Evolutionary conservation across 2,797 vertebrate genomes (phyloP), one percentile per base, ranked within the genome.

Genomic region (Masticophis lateralis): DNA sequence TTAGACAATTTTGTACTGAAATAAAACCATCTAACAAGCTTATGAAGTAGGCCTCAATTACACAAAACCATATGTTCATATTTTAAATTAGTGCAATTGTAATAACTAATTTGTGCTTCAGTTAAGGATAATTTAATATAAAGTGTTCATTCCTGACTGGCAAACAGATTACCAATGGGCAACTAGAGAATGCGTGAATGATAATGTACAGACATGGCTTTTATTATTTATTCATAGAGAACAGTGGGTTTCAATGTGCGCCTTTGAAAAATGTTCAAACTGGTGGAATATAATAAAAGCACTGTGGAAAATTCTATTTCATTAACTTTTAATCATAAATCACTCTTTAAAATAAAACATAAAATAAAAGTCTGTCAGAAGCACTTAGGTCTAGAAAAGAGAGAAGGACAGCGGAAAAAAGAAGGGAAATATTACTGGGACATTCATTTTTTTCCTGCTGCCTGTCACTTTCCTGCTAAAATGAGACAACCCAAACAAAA

Each of bases 261-360:
- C 98, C 98, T 99, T 98, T 99, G 98, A 99, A 99, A 99, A 99
- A 98, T 98, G 98, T 98, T 98, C 98, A 98, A 98, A 99, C 98
- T 98, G 98, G 98, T 97, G 98, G 98, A 98, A 98, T 98, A 98
- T 98, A 98, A 98, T 98, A 98, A 98, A 98, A 98, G 98, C 98
- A 98, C 97, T 97, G 98, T 98, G 97, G 74, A 98, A 98, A 98
- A 98, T 98, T 98, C 98, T 97, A 98, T 98, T 98, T 99, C 98
- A 99, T 99, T 99, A 99, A 99, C 97, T 98, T 98, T 99, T 99
- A 98, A 99, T 99, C 97, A 97, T 97, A 98, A 98, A 98, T 98
- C 98, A 98, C 98, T 98, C 98, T 99, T 99, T 99, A 98, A 98
- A 98, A 98, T 98, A 98, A 98, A 98, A 98, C 97, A 98, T 98